A percentile compares a stretch with the other conserved stretches of the same genome.
These are phyloP conservation scores for Plectrocnemia conspersa DNA, from an alignment of 1,140 invertebrate species.

Conservation along the genomic window DNA sequence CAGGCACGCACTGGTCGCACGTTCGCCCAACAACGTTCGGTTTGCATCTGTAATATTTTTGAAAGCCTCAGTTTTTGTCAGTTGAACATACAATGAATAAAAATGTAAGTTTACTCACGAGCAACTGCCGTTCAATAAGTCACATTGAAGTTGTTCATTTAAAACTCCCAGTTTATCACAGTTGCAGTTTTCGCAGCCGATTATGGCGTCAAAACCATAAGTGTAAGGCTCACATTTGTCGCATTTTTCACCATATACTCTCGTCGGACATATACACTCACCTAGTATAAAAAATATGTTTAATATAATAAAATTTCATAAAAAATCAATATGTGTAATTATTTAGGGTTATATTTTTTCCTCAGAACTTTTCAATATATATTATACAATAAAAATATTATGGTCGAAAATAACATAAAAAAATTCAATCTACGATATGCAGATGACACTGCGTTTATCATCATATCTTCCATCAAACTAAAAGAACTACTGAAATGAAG, in stretches of 20 bases:
- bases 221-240: conserved; percentile 83
- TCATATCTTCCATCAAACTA: too few species aligned
- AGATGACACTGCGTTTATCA: too few species aligned
- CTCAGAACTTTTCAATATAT: too few species aligned
- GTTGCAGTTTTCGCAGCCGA: conserved; percentile 93
- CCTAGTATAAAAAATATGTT: conserved; percentile 41
- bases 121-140: conserved; percentile 80
- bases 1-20: conserved; percentile 82
- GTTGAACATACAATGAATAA: conserved; percentile 2
- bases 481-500: too few species aligned
- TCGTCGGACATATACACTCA: conserved; percentile 76
- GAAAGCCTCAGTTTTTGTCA: background rate
- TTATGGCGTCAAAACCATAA: conserved; percentile 90
- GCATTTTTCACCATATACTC: conserved; percentile 79
- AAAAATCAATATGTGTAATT: too few species aligned
- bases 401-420: too few species aligned
- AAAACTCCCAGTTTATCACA: conserved; percentile 81
- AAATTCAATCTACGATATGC: too few species aligned
- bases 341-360: too few species aligned
- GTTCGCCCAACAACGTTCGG: conserved; percentile 80
- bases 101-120: conserved; percentile 49
- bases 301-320: too few species aligned
- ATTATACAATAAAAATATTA: too few species aligned
- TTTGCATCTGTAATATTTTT: conserved; percentile 63
- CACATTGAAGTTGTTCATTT: conserved; percentile 77